A percentile compares a stretch with the other conserved stretches of the same genome.
Evolutionary conservation across 2,113 vertebrate species (phyloP).

Genomic region (Junco hyemalis): DNA sequence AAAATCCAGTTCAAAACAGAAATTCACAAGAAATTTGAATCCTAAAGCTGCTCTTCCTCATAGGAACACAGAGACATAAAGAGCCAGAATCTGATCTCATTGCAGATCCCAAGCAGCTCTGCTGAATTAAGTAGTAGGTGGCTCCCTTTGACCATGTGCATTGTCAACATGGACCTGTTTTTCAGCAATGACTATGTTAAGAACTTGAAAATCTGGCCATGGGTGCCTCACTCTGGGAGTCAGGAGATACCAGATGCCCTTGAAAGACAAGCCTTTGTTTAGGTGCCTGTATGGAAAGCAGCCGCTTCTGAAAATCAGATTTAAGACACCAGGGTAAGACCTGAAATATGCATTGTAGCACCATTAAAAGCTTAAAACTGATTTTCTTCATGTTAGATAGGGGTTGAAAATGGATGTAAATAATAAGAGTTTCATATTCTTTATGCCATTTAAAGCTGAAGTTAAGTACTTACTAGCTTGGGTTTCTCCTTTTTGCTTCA

Average conservation of each 20-base stretch:
- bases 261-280: conserved; percentile 12
- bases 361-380: neutral
- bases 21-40: neutral
- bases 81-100: neutral
- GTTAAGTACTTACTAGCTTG: neutral
- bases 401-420: neutral
- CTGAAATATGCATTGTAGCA: neutral
- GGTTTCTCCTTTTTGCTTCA: neutral
- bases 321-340: neutral
- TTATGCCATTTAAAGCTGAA: neutral
- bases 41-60: neutral
- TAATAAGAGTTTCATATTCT: neutral
- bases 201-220: conserved; percentile 48
- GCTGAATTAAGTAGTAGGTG: neutral
- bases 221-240: neutral
- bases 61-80: neutral
- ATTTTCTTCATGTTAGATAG: neutral
- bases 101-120: neutral
- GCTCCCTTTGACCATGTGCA: neutral
- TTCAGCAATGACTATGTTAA: neutral
- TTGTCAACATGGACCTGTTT: conserved; percentile 37
- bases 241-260: neutral
- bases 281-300: neutral
- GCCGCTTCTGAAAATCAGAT: neutral
- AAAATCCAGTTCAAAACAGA: neutral